Conservation (phyloP, 2,888 invertebrate genomes). For the Trissolcus brochymenae region DNA sequence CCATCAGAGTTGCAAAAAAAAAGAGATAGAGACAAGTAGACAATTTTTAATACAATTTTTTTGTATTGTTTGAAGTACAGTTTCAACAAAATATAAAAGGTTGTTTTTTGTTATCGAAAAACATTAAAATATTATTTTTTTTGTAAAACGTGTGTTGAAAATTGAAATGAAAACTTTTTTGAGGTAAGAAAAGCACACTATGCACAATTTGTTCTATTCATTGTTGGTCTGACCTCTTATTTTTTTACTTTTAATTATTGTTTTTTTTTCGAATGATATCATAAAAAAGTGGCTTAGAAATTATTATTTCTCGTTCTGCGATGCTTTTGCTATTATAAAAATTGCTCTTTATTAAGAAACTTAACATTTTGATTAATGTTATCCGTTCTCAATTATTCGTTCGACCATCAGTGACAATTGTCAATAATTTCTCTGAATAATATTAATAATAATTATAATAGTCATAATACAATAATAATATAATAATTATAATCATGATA, state of each 20-base stretch:
- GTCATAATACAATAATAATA: conserved; percentile 35
- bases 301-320: conserved; percentile 44
- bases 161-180: conserved; percentile 27
- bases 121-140: conserved; percentile 1
- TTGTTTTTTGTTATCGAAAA: conserved; percentile 14
- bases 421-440: conserved; percentile 43
- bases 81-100: conserved; percentile 45
- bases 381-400: conserved; percentile 50
- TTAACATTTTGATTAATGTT: conserved; percentile 56
- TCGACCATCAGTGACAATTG: conserved; percentile 34
- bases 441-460: conserved; percentile 42
- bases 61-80: conserved; percentile 37
- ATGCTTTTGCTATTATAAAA: conserved; percentile 53
- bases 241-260: conserved; percentile 7
- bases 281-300: conserved; percentile 46
- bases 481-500: conserved; percentile 25
- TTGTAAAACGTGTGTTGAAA: conserved; percentile 14
- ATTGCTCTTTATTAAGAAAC: conserved; percentile 57
- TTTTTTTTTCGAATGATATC: conserved; percentile 4
- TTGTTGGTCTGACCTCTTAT: conserved; percentile 8
- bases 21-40: conserved; percentile 5
- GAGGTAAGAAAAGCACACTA: conserved; percentile 42
- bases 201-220: conserved; percentile 33
- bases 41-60: conserved; percentile 29
- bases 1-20: conserved; percentile 18